Evolutionary conservation across 2,888 invertebrate species (phyloP).

Genomic region (Trilocha varians): DNA sequence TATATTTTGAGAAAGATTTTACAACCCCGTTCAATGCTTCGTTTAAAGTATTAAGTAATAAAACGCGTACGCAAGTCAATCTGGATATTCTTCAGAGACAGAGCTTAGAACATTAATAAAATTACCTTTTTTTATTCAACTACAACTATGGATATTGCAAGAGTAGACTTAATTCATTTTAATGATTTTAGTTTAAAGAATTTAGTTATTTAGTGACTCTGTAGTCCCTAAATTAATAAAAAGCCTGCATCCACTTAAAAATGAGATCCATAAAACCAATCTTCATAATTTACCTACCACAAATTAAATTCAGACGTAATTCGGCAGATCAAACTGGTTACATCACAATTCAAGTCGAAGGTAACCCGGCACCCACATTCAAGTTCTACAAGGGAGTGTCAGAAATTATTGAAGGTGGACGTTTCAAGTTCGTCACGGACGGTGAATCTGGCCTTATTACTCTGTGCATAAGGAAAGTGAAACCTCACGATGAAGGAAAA

Average conservation of each 20-base stretch:
- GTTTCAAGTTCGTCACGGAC: constrained; percentile 96
- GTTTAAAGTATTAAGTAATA: too few relatives aligned
- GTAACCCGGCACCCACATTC: constrained; percentile 95
- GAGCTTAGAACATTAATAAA: not conserved
- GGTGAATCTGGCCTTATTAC: constrained; percentile 94
- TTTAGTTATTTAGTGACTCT: too few relatives aligned
- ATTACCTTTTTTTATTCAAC: too few relatives aligned
- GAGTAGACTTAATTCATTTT: not conserved
- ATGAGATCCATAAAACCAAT: too few relatives aligned
- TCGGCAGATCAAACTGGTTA: constrained; percentile 94
- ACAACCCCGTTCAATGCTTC: too few relatives aligned
- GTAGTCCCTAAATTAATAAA: too few relatives aligned
- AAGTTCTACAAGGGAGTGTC: constrained; percentile 95
- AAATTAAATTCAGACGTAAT: too few relatives aligned
- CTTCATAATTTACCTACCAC: too few relatives aligned
- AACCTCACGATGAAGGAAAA: constrained; percentile 97
- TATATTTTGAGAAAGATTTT: too few relatives aligned
- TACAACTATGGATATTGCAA: too few relatives aligned
- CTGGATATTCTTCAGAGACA: not conserved
- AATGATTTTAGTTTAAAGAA: too few relatives aligned
- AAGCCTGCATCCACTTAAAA: too few relatives aligned
- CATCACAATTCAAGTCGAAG: constrained; percentile 93
- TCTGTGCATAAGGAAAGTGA: constrained; percentile 95
- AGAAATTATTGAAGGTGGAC: constrained; percentile 94
- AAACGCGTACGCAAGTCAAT: not conserved